Evolutionary conservation across 1,140 invertebrate genomes (phyloP).

Genomic region (Anastrepha obliqua): DNA sequence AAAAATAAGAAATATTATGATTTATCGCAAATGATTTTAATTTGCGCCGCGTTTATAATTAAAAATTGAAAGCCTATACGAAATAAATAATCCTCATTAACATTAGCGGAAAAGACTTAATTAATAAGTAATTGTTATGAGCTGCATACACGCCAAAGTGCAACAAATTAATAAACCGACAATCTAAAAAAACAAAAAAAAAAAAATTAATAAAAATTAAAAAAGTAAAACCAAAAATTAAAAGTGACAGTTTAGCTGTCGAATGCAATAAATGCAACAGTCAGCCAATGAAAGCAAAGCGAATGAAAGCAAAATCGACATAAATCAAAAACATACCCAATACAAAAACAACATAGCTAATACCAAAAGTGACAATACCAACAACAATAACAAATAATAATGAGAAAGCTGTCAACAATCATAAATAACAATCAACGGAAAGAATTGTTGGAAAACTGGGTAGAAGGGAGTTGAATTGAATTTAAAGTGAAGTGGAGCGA

Average conservation of each 20-base stretch:
- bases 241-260: slow-evolving; percentile 29
- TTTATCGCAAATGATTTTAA: background rate
- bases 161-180: slow-evolving; percentile 21
- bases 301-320: slow-evolving; percentile 16
- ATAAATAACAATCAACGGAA: slow-evolving; percentile 24
- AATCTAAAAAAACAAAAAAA: background rate
- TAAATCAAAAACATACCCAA: background rate
- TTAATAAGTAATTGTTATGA: slow-evolving; percentile 45
- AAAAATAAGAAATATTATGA: background rate
- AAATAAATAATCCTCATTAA: background rate
- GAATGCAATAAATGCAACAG: background rate
- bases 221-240: slow-evolving; percentile 42
- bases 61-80: background rate
- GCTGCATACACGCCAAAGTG: slow-evolving; percentile 4
- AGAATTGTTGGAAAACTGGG: background rate
- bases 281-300: background rate
- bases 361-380: slow-evolving; percentile 20
- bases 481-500: background rate
- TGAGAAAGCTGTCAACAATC: background rate
- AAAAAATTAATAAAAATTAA: background rate
- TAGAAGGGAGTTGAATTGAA: background rate
- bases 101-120: slow-evolving; percentile 4
- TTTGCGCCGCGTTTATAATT: background rate
- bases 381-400: slow-evolving; percentile 30
- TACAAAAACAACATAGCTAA: slow-evolving; percentile 1